Evolutionary conservation across 2,888 invertebrate genomes (phyloP).

Genomic region (Blastobasis adustella): DNA sequence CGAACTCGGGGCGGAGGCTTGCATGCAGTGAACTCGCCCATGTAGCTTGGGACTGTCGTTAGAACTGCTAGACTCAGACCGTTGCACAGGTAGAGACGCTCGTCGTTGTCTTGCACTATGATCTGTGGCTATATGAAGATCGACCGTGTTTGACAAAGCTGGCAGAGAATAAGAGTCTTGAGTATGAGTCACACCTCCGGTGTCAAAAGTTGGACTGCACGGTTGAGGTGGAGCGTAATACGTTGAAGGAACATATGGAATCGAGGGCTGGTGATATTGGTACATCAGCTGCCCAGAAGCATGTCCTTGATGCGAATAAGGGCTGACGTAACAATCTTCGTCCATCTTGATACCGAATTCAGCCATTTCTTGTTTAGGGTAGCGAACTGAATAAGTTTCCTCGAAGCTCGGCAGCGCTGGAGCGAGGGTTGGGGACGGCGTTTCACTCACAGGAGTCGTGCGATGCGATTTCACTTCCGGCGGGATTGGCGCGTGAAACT

Average conservation of each 20-base stretch:
- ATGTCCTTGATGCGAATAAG: slow-evolving; percentile 74
- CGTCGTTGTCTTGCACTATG: slow-evolving; percentile 80
- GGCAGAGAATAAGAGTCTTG: slow-evolving; percentile 83
- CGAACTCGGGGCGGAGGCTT: slow-evolving; percentile 80
- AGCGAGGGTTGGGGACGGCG: slow-evolving; percentile 63
- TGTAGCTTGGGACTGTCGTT: slow-evolving; percentile 83
- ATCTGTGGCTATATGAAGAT: slow-evolving; percentile 79
- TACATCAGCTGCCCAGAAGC: slow-evolving; percentile 73
- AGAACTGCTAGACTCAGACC: slow-evolving; percentile 87
- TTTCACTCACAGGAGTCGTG: slow-evolving; percentile 57
- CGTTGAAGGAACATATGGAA: slow-evolving; percentile 71
- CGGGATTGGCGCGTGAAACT: slow-evolving; percentile 63
- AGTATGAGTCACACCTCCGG: slow-evolving; percentile 62
- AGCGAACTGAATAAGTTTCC: slow-evolving; percentile 89
- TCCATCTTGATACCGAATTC: slow-evolving; percentile 88
- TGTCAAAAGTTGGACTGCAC: slow-evolving; percentile 70
- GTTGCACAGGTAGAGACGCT: slow-evolving; percentile 85
- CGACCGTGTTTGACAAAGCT: slow-evolving; percentile 80
- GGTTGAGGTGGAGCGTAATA: slow-evolving; percentile 77
- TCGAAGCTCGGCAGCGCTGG: slow-evolving; percentile 89
- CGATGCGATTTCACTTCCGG: slow-evolving; percentile 60
- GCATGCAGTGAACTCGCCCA: slow-evolving; percentile 63
- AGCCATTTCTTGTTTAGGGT: slow-evolving; percentile 78
- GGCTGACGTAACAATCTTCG: slow-evolving; percentile 84
- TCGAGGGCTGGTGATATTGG: slow-evolving; percentile 75